A percentile compares a stretch with the other conserved stretches of the same genome.
These are phyloP conservation scores for Macropus fuliginosus DNA, from an alignment of 2,797 vertebrate species.

Conservation along the genomic window DNA sequence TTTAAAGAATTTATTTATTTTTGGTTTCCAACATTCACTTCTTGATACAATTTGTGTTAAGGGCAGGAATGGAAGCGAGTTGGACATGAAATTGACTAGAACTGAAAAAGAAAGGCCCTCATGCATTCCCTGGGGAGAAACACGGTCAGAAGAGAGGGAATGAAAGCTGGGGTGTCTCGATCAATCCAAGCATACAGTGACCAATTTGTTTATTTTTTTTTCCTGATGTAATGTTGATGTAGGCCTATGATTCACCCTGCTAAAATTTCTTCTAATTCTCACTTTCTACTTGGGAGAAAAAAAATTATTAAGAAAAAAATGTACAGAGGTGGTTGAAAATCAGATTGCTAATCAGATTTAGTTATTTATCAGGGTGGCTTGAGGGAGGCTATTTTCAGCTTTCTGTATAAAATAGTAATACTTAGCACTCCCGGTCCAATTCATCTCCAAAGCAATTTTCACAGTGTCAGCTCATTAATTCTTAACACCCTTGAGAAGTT, in stretches of 20 bases:
- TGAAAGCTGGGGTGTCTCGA: not conserved
- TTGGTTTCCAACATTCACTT: too few species aligned
- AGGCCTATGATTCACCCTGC: accelerated
- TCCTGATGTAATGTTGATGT: accelerated
- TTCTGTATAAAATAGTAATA: slow-evolving; percentile 63
- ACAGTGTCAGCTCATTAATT: slow-evolving; percentile 54
- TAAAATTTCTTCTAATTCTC: not conserved
- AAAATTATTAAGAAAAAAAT: slow-evolving; percentile 49
- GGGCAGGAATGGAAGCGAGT: not conserved
- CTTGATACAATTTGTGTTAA: not conserved
- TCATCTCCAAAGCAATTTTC: slow-evolving; percentile 48
- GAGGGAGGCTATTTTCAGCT: slow-evolving; percentile 63
- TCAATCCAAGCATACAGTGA: not conserved
- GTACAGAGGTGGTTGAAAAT: slow-evolving; percentile 45
- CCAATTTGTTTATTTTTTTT: not conserved
- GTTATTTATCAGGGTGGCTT: slow-evolving; percentile 66
- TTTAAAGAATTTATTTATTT: too few species aligned
- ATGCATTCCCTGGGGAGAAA: not conserved
- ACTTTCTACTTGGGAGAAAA: slow-evolving; percentile 41
- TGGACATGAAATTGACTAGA: not conserved
- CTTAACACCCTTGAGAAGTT: not conserved
- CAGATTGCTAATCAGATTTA: slow-evolving; percentile 17
- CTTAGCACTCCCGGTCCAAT: slow-evolving; percentile 51
- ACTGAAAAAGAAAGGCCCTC: not conserved
- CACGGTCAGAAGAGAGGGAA: not conserved